A percentile compares a stretch with the other conserved stretches of the same genome.
phyloP scores from a whole-genome alignment of 2,888 invertebrate genomes.

The Eustalomyia histrio region DNA sequence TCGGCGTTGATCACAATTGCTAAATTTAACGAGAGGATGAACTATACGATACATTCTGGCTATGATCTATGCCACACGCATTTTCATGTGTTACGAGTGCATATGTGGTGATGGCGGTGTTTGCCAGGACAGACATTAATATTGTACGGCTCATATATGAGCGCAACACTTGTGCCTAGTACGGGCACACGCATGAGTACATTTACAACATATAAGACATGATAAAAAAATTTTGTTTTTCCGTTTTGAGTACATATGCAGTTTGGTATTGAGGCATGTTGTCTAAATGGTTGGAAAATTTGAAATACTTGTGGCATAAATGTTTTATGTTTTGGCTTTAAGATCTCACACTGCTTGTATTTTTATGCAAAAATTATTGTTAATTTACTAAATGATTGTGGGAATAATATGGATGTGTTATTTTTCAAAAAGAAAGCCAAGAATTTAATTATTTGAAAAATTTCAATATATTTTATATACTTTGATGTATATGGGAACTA shows the following conservation, averaged over 20 bases:
- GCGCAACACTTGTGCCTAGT: slow-evolving; percentile 51
- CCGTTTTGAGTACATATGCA: neutral
- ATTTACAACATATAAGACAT: too few relatives aligned
- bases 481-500: too few relatives aligned
- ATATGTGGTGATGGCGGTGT: neutral
- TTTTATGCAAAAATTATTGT: slow-evolving; percentile 60
- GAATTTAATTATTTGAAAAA: too few relatives aligned
- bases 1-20: slow-evolving; percentile 66
- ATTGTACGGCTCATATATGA: slow-evolving; percentile 53
- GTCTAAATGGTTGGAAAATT: slow-evolving; percentile 56
- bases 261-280: slow-evolving; percentile 36
- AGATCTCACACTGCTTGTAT: slow-evolving; percentile 43
- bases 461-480: too few relatives aligned
- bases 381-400: slow-evolving; percentile 60
- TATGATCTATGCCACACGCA: slow-evolving; percentile 56
- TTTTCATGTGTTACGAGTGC: neutral
- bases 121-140: slow-evolving; percentile 30
- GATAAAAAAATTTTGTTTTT: slow-evolving; percentile 22
- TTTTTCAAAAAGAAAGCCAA: neutral
- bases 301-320: slow-evolving; percentile 49
- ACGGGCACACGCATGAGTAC: neutral
- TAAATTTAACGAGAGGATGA: slow-evolving; percentile 62
- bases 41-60: slow-evolving; percentile 41
- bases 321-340: slow-evolving; percentile 31
- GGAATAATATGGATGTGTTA: slow-evolving; percentile 15